phyloP scores from a whole-genome alignment of 2,797 vertebrate genomes.

The Chaetophractus vellerosus region DNA sequence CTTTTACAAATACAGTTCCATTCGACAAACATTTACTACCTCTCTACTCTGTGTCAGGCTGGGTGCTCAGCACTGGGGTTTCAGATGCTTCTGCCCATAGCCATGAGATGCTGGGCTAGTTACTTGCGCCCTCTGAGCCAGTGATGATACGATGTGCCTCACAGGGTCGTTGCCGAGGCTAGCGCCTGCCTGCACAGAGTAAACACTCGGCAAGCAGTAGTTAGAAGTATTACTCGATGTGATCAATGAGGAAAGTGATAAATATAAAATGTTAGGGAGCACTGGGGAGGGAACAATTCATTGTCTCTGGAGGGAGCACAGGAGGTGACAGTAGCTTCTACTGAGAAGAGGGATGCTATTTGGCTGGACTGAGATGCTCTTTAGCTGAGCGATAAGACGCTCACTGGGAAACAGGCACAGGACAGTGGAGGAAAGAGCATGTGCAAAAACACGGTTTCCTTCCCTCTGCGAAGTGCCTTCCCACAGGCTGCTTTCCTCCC shows the following conservation, averaged over 20 bases:
- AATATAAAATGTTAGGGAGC: background rate
- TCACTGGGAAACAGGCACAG: background rate
- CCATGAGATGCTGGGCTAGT: background rate
- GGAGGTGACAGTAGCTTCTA: no score
- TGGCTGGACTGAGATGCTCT: background rate
- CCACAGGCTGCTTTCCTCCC: background rate
- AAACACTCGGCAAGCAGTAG: background rate
- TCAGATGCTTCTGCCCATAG: background rate
- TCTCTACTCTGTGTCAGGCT: background rate
- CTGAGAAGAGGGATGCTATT: no score
- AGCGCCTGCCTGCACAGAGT: background rate
- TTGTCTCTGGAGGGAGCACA: background rate
- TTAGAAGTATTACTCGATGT: no score
- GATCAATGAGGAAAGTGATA: background rate
- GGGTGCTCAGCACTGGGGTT: background rate
- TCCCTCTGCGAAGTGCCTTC: background rate
- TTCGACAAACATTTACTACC: background rate
- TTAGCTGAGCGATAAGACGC: background rate
- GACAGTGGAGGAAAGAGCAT: background rate
- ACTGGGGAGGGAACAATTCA: background rate
- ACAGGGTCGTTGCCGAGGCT: fast-evolving
- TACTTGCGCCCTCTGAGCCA: background rate
- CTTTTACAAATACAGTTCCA: background rate
- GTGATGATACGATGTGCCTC: fast-evolving
- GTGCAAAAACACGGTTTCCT: background rate